Evolutionary conservation across 1,140 invertebrate species (phyloP).

Genomic region (Heterodera carotae): DNA sequence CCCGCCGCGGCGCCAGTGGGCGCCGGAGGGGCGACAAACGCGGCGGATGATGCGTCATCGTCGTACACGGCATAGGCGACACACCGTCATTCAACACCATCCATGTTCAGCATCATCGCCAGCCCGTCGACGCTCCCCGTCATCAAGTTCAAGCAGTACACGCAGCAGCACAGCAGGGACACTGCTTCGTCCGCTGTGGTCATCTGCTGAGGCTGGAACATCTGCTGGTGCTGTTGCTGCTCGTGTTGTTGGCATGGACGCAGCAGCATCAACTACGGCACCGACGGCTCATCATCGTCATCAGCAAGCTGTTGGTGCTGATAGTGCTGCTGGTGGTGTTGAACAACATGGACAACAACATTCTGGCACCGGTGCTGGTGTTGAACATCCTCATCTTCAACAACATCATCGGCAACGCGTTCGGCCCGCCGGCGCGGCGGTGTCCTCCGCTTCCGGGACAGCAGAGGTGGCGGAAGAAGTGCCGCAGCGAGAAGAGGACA

Average conservation of each 20-base stretch:
- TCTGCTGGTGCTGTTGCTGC: background rate
- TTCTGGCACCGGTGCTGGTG: too few relatives aligned
- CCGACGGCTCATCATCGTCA: background rate
- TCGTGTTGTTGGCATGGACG: background rate
- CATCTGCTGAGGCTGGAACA: too few relatives aligned
- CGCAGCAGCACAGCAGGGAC: background rate
- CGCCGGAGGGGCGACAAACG: too few relatives aligned
- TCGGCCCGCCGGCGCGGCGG: background rate
- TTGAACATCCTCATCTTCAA: background rate
- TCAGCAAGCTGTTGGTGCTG: too few relatives aligned
- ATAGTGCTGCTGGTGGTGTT: too few relatives aligned
- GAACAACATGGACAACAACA: too few relatives aligned
- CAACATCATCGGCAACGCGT: background rate
- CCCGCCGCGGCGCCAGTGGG: too few relatives aligned
- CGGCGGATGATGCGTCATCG: too few relatives aligned
- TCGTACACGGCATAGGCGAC: too few relatives aligned
- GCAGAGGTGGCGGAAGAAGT: background rate
- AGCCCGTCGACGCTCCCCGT: background rate
- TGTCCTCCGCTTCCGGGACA: background rate
- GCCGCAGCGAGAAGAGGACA: background rate
- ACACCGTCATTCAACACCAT: slow-evolving; percentile 1
- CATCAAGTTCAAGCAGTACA: background rate
- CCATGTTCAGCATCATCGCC: slow-evolving; percentile 4
- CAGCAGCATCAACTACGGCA: background rate
- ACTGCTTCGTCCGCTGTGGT: too few relatives aligned